phyloP scores from a whole-genome alignment of 2,888 invertebrate species.

The Drosophila borealis region DNA sequence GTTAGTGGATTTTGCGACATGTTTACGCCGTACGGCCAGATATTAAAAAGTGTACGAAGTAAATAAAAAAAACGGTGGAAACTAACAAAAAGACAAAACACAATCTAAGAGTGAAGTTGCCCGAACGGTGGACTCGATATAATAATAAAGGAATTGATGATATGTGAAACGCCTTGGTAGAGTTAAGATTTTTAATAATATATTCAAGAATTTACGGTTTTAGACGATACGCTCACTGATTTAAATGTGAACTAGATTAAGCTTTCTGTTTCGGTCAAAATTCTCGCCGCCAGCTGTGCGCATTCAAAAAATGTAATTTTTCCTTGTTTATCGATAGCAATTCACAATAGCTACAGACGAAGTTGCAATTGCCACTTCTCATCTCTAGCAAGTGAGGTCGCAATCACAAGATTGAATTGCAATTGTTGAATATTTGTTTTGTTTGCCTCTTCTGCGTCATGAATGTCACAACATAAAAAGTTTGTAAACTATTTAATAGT shows the following conservation, averaged over 20 bases:
- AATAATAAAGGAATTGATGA: not conserved
- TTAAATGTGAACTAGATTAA: not conserved
- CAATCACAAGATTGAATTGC: not conserved
- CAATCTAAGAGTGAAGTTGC: not conserved
- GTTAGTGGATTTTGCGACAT: slow-evolving; percentile 36
- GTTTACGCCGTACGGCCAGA: not conserved
- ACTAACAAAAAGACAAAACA: not conserved
- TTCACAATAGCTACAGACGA: not conserved
- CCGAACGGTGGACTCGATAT: not conserved
- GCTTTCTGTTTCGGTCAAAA: not conserved
- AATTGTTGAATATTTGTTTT: not conserved
- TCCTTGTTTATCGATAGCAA: slow-evolving; percentile 20
- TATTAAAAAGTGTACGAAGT: not conserved
- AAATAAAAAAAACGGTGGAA: not conserved
- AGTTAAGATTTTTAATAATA: not conserved
- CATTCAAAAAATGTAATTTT: slow-evolving; percentile 14
- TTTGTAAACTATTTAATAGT: too few species aligned
- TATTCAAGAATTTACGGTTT: not conserved
- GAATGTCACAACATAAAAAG: not conserved
- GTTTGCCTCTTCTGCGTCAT: not conserved
- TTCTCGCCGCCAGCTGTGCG: slow-evolving; percentile 9
- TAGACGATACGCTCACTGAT: not conserved
- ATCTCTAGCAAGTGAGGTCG: slow-evolving; percentile 7
- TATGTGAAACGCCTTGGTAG: not conserved
- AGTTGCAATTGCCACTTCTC: not conserved